phyloP scores from a whole-genome alignment of 2,888 invertebrate species.

The Biston betularia region DNA sequence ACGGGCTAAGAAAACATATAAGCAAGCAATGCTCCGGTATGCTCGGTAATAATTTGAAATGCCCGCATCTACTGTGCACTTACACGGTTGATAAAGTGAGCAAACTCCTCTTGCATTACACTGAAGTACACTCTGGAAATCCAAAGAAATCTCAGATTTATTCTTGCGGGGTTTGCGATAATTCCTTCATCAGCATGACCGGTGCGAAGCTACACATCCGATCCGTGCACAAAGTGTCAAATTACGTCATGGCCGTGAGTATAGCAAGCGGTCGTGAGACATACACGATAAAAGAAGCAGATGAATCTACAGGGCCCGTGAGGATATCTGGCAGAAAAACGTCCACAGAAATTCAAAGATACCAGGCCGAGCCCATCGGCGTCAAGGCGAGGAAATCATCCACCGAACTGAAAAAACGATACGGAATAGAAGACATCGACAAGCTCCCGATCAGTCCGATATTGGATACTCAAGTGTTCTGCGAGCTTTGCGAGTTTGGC shows the following conservation, averaged over 20 bases:
- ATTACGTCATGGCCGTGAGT: neutral
- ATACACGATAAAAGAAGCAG: neutral
- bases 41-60: slow-evolving; percentile 41
- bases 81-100: slow-evolving; percentile 29
- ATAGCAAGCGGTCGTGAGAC: neutral
- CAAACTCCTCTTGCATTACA: slow-evolving; percentile 59
- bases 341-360: slow-evolving; percentile 52
- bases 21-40: slow-evolving; percentile 44
- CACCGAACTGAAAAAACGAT: slow-evolving; percentile 55
- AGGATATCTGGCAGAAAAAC: slow-evolving; percentile 21
- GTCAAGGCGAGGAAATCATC: slow-evolving; percentile 10
- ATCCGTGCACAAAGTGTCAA: slow-evolving; percentile 14
- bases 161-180: slow-evolving; percentile 20
- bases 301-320: neutral
- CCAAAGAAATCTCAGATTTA: neutral
- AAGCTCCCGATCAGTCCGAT: slow-evolving; percentile 88
- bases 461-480: slow-evolving; percentile 86
- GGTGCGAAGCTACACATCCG: slow-evolving; percentile 25
- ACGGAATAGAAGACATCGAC: slow-evolving; percentile 87
- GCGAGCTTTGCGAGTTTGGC: slow-evolving; percentile 89
- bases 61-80: slow-evolving; percentile 40
- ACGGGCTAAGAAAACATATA: slow-evolving; percentile 62
- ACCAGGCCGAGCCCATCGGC: slow-evolving; percentile 38
- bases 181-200: slow-evolving; percentile 11
- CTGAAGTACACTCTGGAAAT: neutral